Evolutionary conservation across 2,113 vertebrate genomes (phyloP), one percentile per base, ranked within the genome.

Genomic region (Poeciliopsis turrubarensis): DNA sequence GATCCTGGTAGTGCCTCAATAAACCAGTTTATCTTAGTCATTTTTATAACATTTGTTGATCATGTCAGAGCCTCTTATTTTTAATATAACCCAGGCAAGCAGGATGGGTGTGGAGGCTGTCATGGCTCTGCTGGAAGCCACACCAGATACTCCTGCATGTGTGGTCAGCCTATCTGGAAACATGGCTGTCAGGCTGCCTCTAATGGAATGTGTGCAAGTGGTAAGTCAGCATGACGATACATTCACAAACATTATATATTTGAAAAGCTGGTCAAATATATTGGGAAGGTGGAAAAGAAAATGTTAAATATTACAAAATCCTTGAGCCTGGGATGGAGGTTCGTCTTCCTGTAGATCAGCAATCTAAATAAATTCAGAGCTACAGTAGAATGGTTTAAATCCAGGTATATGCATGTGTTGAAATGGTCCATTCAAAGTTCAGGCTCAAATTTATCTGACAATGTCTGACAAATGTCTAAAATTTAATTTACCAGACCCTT

Each of bases 181-280:
- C 92, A 96, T 96, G 82, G 97, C 98, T 0, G 92, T 98, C 87
- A 95, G 97, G 11, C 93, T 98, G 88, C 98, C 98, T 2, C 96
- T 99, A 3, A 98, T 99, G 96, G 98, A 99, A 86, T 98, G 97
- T 25, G 97, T 99, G 26, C 97, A 97, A 92, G 94, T 98, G 95
- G 97, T 99, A 84, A 94, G 96, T 86, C 39, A 34, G n/a, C 60
- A 30, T 27, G 1, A 4, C n/a, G 25, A 60, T 14, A 13, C 29
- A 7, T 67, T 29, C 13, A 15, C 13, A 13, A 68, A 30, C 62
- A 54, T n/a, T n/a, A n/a, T n/a, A n/a, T n/a, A n/a, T n/a, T n/a
- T n/a, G n/a, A n/a, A 54, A 5, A 8, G 47, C 5, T 19, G 47
- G 14, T 51, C 47, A 51, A 22, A 51, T 51, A 51, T 15, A 5